phyloP scores from a whole-genome alignment of 2,888 invertebrate genomes.

The Timema cristinae region DNA sequence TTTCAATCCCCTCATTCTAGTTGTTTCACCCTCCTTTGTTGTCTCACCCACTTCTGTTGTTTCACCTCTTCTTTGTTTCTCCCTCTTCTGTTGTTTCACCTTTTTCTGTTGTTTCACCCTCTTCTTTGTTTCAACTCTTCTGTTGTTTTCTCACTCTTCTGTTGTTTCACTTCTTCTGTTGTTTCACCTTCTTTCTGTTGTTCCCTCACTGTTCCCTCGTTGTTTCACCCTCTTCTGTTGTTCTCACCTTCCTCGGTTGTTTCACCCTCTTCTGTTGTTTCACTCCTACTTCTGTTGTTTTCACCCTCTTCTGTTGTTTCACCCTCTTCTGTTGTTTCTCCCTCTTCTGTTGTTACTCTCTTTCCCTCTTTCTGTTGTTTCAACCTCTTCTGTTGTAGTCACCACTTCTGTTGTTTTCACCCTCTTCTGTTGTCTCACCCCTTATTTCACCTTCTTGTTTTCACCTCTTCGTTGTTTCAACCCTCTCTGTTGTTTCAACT shows the following conservation, averaged over 20 bases:
- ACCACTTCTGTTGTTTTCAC: no score
- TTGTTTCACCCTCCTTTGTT: background rate
- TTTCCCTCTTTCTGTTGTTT: background rate
- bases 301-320: background rate
- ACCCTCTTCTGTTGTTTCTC: background rate
- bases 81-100: background rate
- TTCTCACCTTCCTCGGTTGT: background rate
- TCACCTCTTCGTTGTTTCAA: background rate
- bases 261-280: background rate
- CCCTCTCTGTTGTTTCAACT: background rate
- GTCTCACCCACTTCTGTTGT: no score
- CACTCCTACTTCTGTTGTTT: background rate
- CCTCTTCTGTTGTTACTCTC: background rate
- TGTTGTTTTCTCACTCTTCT: background rate
- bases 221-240: background rate
- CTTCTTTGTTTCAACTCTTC: background rate
- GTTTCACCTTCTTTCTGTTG: no score
- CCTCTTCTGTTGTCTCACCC: no score
- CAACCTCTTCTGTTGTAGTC: no score
- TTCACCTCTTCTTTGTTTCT: background rate
- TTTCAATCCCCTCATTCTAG: background rate
- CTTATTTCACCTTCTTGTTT: no score
- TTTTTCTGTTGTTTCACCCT: no score
- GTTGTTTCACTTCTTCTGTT: background rate
- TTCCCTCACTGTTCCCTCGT: no score